Evolutionary conservation across 1,140 invertebrate genomes (phyloP), one percentile per base, ranked within the genome.

Genomic region (Aleiodes sp.): DNA sequence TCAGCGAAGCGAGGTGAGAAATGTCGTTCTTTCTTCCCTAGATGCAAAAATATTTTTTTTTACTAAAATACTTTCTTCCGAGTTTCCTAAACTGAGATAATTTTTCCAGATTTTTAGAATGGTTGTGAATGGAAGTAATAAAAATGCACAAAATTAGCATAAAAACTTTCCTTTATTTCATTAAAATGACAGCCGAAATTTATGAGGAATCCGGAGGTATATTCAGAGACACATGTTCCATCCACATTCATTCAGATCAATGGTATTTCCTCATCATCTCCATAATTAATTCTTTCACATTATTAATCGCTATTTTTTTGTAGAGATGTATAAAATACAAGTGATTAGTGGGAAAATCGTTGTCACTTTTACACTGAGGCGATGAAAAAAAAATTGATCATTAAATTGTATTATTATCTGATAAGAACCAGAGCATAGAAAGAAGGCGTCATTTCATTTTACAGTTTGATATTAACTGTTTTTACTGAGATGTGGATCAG

Each of bases 401-500:
- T 21, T n/a, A n/a, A 52, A 52, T 52, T 21, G 21, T 52, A 21
- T 52, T 52, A 52, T 24, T 19, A 52, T 24, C 21, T 52, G 19
- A 16, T 52, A 52, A 52, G 26, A 52, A 24, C 26, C 46, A 19
- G 41, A 46, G 14, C 16, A 52, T 24, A 6, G 19, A 6, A 26
- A 46, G 7, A 10, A 35, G 31, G 31, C 10, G 4, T 35, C 4
- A 28, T 28, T 59, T 59, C 14, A 63, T 24, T 31, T 59, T 37
- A 68, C 35, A 59, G 29, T 46, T 70, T 72, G 70, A 71, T 78
- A 80, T 84, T 85, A 85, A 78, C 84, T 86, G 71, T 85, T 81
- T 75, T 86, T 84, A 70, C 83, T 86, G 39, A 81, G 70, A 71
- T 83, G 84, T 75, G 83, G 72, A 75, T 78, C 84, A 67, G 73